Base-by-base conservation (phyloP, 2,888 invertebrate species). In the Epiperipatus broadwayi region DNA sequence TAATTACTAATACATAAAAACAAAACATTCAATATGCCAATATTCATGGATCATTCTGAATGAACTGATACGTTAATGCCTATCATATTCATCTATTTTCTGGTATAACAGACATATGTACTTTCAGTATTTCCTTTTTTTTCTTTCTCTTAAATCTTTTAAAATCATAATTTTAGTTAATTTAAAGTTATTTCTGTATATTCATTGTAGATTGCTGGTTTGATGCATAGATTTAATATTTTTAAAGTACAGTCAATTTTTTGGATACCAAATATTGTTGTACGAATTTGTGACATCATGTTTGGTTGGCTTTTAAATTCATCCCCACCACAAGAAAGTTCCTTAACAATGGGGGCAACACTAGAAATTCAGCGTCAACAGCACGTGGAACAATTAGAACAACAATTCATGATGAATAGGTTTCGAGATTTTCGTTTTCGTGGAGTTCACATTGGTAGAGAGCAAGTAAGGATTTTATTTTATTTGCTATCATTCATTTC, bases 351-450 rank as follows among this genome's bases (percentile, higher is more conserved):
- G 52, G 66, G 66, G 12, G 67, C 67, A 7, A 67, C 67, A 2
- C 47, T 65, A 35, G 66, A 66, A 47, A 50, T 65, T 5, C 66
- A 66, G 49, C 51, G 65, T 15, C 59, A 61, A 42, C 64, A 66
- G 44, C 60, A 61, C 39, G 50, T 63, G 38, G 66, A 66, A 41
- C 47, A 56, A 32, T 49, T 64, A 44, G 66, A 66, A 47, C 64
- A 65, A 43, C 65, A 66, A 48, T 54, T 63, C 52, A 45, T 56
- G 34, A 42, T 56, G 21, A 49, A 49, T 20, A 47, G 55, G 29
- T 50, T 52, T 3, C 43, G 53, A 15, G 52, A 53, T 21, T 39
- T 44, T 18, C 29, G 33, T n/a, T 36, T 40, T 14, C 12, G 35
- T 16, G n/a, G n/a, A n/a, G n/a, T n/a, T n/a, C n/a, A n/a, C n/a